Conservation (phyloP, 2,797 vertebrate genomes). For the Tokudaia muenninki region DNA sequence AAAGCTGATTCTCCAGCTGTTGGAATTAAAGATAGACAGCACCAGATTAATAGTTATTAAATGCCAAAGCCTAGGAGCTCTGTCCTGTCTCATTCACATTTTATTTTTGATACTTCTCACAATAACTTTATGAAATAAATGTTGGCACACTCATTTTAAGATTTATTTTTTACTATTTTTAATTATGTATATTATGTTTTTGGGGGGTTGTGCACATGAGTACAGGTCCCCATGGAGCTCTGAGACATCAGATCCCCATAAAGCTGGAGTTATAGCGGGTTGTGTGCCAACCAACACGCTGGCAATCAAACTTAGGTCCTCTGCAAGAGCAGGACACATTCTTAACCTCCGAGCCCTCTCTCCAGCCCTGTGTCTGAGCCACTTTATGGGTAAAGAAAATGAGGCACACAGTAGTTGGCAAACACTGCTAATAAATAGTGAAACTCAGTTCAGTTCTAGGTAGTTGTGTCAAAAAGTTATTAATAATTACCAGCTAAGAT, state of each 20-base stretch:
- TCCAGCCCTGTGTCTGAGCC: background rate
- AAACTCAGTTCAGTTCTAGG: background rate
- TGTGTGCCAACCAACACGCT: background rate
- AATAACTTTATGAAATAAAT: background rate
- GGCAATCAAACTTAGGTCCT: too few species aligned
- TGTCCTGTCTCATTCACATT: background rate
- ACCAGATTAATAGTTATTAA: background rate
- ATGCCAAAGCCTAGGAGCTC: background rate
- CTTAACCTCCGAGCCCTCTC: too few species aligned
- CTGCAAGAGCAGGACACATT: too few species aligned
- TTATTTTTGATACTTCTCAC: background rate
- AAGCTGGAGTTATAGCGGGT: background rate
- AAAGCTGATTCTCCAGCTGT: background rate
- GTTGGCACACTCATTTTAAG: background rate
- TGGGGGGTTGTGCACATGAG: background rate
- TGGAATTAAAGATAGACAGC: background rate
- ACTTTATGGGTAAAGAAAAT: background rate
- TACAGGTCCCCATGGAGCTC: too few species aligned
- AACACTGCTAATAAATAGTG: background rate
- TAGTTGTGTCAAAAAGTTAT: background rate
- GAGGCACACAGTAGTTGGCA: background rate
- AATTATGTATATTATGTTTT: background rate
- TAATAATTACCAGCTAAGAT: slow-evolving; percentile 10
- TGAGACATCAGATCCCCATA: background rate
- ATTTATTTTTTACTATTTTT: background rate